phyloP scores from a whole-genome alignment of 2,888 invertebrate species.

The Andrena praecox region DNA sequence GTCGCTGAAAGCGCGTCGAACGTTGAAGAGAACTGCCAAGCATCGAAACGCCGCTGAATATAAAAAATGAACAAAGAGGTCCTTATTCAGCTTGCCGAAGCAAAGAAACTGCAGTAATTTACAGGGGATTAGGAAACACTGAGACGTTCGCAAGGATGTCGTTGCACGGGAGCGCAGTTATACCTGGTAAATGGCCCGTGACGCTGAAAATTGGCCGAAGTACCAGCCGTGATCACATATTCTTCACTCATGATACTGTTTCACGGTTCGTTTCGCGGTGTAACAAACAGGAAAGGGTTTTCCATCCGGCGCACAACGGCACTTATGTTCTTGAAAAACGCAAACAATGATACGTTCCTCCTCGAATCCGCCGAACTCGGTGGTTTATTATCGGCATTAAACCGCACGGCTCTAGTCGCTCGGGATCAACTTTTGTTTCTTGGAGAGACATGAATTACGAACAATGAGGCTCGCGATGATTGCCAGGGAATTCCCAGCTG shows the following conservation, averaged over 20 bases:
- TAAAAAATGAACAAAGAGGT: slow-evolving; percentile 31
- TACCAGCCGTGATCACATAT: not conserved
- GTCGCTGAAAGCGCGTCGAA: not conserved
- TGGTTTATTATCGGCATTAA: slow-evolving; percentile 27
- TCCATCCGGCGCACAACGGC: not conserved
- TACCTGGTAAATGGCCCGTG: slow-evolving; percentile 5
- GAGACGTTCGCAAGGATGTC: not conserved
- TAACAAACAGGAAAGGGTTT: slow-evolving; percentile 9
- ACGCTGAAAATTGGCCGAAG: slow-evolving; percentile 16
- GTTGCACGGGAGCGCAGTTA: slow-evolving; percentile 12
- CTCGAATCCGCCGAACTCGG: slow-evolving; percentile 10
- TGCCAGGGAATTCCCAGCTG: slow-evolving; percentile 8
- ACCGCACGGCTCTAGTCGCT: not conserved
- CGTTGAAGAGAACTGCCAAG: not conserved
- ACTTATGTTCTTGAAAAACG: not conserved
- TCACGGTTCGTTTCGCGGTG: slow-evolving; percentile 6
- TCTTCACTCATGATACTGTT: not conserved
- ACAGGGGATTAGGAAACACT: slow-evolving; percentile 9
- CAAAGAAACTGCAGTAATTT: slow-evolving; percentile 22
- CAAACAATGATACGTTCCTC: not conserved
- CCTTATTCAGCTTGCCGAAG: not conserved
- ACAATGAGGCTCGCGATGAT: not conserved
- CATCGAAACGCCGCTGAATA: not conserved
- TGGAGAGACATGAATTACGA: slow-evolving; percentile 14
- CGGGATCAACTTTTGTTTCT: slow-evolving; percentile 7